These are phyloP conservation scores for Crotalus horridus DNA, from an alignment of 2,113 vertebrate genomes.

Conservation along the genomic window DNA sequence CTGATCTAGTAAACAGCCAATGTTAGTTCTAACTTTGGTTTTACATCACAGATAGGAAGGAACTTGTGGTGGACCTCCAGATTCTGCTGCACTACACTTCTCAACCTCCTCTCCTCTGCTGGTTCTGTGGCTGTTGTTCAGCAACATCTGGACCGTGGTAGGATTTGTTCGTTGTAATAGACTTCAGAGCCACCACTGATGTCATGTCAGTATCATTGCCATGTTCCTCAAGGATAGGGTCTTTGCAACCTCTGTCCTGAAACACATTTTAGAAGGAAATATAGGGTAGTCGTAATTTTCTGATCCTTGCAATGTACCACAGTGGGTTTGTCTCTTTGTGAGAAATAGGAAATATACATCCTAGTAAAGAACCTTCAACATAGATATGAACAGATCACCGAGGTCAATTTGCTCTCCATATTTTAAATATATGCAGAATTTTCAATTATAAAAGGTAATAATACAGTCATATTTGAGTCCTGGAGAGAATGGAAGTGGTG, in stretches of 20 bases:
- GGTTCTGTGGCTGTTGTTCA: too few species aligned
- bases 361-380: not conserved
- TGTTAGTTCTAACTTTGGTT: not conserved
- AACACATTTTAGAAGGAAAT: too few species aligned
- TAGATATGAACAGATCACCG: not conserved
- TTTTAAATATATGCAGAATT: not conserved
- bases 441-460: not conserved
- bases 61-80: not conserved
- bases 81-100: not conserved
- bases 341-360: not conserved
- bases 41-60: not conserved
- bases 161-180: too few species aligned
- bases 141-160: too few species aligned
- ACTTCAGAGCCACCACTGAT: too few species aligned
- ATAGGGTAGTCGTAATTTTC: not conserved
- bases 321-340: too few species aligned
- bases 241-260: not conserved
- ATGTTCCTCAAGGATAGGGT: too few species aligned
- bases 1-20: too few species aligned
- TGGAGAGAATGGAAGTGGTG: not conserved
- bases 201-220: too few species aligned
- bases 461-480: not conserved
- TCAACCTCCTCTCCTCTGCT: not conserved
- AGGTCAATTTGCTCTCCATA: not conserved
- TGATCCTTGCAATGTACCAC: not conserved